These are phyloP conservation scores for Malacosoma neustria DNA, from an alignment of 2,888 invertebrate species.

Conservation along the genomic window DNA sequence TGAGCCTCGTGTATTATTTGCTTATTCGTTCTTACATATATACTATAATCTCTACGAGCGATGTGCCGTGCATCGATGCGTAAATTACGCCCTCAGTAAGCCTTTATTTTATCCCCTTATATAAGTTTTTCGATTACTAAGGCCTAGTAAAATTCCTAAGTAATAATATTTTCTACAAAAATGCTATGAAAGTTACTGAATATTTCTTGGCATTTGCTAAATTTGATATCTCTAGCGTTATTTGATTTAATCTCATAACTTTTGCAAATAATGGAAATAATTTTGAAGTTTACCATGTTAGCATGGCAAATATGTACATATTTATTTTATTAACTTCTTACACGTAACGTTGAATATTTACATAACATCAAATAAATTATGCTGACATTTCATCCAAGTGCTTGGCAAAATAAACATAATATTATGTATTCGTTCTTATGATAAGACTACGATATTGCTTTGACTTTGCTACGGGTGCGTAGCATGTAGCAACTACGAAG, in stretches of 20 bases:
- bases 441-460: conserved; percentile 30
- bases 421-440: conserved; percentile 15
- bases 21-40: conserved; percentile 26
- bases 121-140: not conserved
- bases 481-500: conserved; percentile 26
- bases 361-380: conserved; percentile 2
- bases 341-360: not conserved
- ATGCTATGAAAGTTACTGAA: too few species aligned
- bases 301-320: not conserved
- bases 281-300: not conserved
- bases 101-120: conserved; percentile 48
- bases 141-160: too few species aligned
- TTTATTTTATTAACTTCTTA: not conserved
- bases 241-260: too few species aligned
- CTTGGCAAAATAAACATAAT: conserved; percentile 25
- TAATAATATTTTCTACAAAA: too few species aligned
- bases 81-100: conserved; percentile 41
- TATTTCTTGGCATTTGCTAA: too few species aligned
- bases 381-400: conserved; percentile 1
- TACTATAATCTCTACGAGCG: conserved; percentile 27
- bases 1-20: conserved; percentile 42
- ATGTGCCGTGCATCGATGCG: conserved; percentile 34
- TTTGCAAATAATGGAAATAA: not conserved
- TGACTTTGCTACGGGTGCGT: conserved; percentile 15
- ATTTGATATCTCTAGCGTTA: too few species aligned